Evolutionary conservation across 2,888 invertebrate species (phyloP), one percentile per base, ranked within the genome.

Genomic region (Caenorhabditis becei): DNA sequence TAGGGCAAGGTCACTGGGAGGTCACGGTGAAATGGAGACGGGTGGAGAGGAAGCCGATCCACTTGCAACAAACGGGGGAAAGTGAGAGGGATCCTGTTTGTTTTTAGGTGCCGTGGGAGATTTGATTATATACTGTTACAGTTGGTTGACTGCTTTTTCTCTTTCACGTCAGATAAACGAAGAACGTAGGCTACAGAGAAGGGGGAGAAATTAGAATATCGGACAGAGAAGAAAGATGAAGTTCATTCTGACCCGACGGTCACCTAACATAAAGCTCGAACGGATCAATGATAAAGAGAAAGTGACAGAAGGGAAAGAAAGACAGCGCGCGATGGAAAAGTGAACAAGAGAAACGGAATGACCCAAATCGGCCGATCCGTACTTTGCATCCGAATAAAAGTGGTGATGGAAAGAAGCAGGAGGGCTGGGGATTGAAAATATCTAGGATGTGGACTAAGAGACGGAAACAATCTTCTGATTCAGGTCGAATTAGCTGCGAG

Each of bases 401-500:
- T 51, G 54, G 47, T 44, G 54, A 63, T 56, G 54, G 35, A n/a
- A 54, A 65, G 59, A n/a, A 47, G n/a, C 5, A 51, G 41, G 28
- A 41, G 37, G 37, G 56, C 2, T 61, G 41, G 58, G 18, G 16
- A 47, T 32, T 26, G 65, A 53, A 66, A 74, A 66, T 51, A 58
- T 65, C 70, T 53, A 77, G 59, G 69, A 54, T 54, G 53, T 61
- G 66, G 37, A 66, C 54, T 20, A 24, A 35, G 24, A 26, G 41
- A 53, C 53, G 24, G 14, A 23, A 70, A 37, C 37, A 23, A 28
- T 41, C 23, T 41, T 2, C 18, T 51, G 32, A 47, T 90, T 32
- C 91, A 94, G 94, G 94, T 97, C 82, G 97, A 97, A 93, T 93
- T 97, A 74, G 94, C 95, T 83, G 92, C 93, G 20, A 93, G 96